Evolutionary conservation across 2,888 invertebrate genomes (phyloP).

Genomic region (Laspeyria flexula): DNA sequence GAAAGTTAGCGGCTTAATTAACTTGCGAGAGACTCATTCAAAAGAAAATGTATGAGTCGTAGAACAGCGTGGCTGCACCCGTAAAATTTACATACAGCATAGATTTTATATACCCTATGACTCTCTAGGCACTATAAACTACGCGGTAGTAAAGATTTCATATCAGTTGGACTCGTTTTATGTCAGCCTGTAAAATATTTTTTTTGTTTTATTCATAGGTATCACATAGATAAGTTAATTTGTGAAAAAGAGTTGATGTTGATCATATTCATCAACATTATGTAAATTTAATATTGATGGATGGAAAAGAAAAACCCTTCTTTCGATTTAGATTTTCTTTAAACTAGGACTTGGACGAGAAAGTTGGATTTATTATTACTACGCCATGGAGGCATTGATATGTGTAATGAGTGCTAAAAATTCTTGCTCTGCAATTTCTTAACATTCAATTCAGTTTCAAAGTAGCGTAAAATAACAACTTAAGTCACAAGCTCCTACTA

Average conservation of each 20-base stretch:
- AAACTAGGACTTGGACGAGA: too few relatives aligned
- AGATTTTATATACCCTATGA: conserved; percentile 8
- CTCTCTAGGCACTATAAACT: conserved; percentile 11
- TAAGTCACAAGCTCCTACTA: too few relatives aligned
- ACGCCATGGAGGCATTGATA: too few relatives aligned
- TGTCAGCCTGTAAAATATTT: conserved; percentile 1
- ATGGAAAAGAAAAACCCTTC: too few relatives aligned
- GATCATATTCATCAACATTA: too few relatives aligned
- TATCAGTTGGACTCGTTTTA: conserved; percentile 12
- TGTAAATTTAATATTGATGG: too few relatives aligned
- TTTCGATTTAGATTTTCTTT: too few relatives aligned
- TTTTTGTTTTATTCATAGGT: conserved; percentile 2
- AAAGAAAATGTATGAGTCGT: conserved; percentile 4
- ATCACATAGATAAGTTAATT: background rate
- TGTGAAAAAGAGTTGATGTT: background rate
- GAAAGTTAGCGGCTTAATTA: background rate
- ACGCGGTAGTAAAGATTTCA: conserved; percentile 11
- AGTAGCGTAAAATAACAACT: too few relatives aligned
- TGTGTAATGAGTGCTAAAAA: too few relatives aligned
- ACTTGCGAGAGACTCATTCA: background rate
- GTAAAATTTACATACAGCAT: conserved; percentile 16
- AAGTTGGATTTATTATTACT: too few relatives aligned
- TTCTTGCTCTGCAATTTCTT: too few relatives aligned
- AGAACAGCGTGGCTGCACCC: conserved; percentile 2
- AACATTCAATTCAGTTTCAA: too few relatives aligned